phyloP scores from a whole-genome alignment of 2,797 vertebrate genomes.

The Spondyliosoma cantharus region DNA sequence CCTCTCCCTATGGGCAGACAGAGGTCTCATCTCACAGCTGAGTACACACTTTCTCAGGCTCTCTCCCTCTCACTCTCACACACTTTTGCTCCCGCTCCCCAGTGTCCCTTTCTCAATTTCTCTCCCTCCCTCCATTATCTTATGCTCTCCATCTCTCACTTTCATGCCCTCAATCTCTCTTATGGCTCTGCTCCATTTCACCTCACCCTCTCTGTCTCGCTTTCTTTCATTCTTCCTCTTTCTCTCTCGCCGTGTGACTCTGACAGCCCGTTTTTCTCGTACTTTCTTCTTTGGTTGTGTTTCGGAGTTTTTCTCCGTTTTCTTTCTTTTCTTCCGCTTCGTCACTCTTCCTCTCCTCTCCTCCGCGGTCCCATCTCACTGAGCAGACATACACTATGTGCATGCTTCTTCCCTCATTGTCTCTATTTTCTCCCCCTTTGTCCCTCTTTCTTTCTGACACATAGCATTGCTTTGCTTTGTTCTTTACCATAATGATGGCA shows the following conservation, averaged over 20 bases:
- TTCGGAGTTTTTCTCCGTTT: slow-evolving; percentile 49
- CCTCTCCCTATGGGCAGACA: slow-evolving; percentile 79
- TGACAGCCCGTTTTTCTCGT: slow-evolving; percentile 39
- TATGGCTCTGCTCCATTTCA: slow-evolving; percentile 81
- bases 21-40: slow-evolving; percentile 87
- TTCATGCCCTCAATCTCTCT: slow-evolving; percentile 81
- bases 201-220: slow-evolving; percentile 53
- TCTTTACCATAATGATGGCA: slow-evolving; percentile 77
- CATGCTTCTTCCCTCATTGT: slow-evolving; percentile 49
- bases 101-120: slow-evolving; percentile 82
- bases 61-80: slow-evolving; percentile 80
- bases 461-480: slow-evolving; percentile 71
- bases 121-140: slow-evolving; percentile 80
- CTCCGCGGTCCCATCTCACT: slow-evolving; percentile 47
- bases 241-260: slow-evolving; percentile 47
- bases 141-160: slow-evolving; percentile 80
- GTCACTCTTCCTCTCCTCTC: slow-evolving; percentile 53
- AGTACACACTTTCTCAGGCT: slow-evolving; percentile 85
- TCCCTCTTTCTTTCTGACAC: slow-evolving; percentile 53
- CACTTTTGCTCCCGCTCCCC: slow-evolving; percentile 80
- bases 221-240: slow-evolving; percentile 59
- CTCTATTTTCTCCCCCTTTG: slow-evolving; percentile 47
- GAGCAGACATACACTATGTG: slow-evolving; percentile 48
- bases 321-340: too few relatives aligned
- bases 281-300: slow-evolving; percentile 46